phyloP scores from a whole-genome alignment of 2,888 invertebrate genomes.

The Helleia helle region DNA sequence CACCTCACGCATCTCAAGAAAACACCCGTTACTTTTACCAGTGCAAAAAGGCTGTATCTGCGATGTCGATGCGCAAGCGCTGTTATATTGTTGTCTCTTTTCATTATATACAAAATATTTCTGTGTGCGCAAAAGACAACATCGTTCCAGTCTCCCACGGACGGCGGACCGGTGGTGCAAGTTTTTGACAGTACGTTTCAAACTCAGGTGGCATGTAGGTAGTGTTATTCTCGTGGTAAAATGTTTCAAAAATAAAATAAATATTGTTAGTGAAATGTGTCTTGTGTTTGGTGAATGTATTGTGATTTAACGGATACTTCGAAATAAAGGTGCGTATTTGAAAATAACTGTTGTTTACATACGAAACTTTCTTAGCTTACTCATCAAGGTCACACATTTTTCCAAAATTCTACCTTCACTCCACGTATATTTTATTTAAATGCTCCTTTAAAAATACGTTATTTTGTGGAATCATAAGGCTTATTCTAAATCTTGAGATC shows the following conservation, averaged over 20 bases:
- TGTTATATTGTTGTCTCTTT: constrained; percentile 29
- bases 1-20: constrained; percentile 66
- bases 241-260: constrained; percentile 8
- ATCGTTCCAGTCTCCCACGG: constrained; percentile 32
- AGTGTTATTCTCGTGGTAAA: constrained; percentile 17
- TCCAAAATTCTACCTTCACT: background rate
- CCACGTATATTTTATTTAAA: background rate
- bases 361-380: constrained; percentile 53
- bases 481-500: too few species aligned
- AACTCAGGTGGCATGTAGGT: constrained; percentile 44
- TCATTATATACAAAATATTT: constrained; percentile 12
- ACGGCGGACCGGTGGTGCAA: constrained; percentile 67
- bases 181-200: constrained; percentile 67
- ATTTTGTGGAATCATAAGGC: too few species aligned
- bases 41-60: constrained; percentile 71
- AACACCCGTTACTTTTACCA: constrained; percentile 72
- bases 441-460: too few species aligned
- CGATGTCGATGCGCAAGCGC: constrained; percentile 25
- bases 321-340: constrained; percentile 33
- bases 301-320: constrained; percentile 20
- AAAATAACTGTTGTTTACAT: constrained; percentile 45
- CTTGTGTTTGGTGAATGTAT: constrained; percentile 17
- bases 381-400: constrained; percentile 45
- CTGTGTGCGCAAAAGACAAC: constrained; percentile 28
- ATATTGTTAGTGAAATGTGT: constrained; percentile 14